Evolutionary conservation across 2,888 invertebrate genomes (phyloP), one percentile per base, ranked within the genome.

Genomic region (Sepiola atlantica): DNA sequence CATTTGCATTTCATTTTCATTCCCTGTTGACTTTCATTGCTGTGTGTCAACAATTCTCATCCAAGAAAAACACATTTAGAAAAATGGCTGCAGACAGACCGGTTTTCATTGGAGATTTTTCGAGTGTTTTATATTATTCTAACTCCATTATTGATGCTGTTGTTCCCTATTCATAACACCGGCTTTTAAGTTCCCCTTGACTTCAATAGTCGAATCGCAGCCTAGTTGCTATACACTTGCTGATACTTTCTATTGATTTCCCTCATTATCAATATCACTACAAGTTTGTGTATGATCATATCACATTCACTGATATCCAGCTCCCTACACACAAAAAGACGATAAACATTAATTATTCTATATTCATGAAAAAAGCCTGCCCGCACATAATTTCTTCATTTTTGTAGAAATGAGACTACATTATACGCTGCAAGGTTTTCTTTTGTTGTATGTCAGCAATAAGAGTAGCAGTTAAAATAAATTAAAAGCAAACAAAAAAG

Each of bases 281-380:
- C n/a, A 77, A 77, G n/a, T 77, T 77, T 77, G n/a, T 77, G 77
- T 77, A n/a, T 77, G 77, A 77, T 77, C n/a, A 77, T 77, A 77
- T 77, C 77, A 16, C n/a, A 77, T n/a, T n/a, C 77, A 3, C n/a
- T 77, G n/a, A n/a, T n/a, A 77, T 77, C 77, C 77, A 77, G 77
- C n/a, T 77, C 77, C 77, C 77, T 32, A 77, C 77, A 77, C 18
- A 77, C 16, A 77, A 14, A 77, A n/a, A 77, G 16, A n/a, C 16
- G 32, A 77, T 18, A 77, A n/a, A 77, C 32, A n/a, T n/a, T 77
- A 77, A 77, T 77, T n/a, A 77, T 32, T 77, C 77, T 77, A 77
- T n/a, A 77, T 77, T 77, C n/a, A 77, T 77, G 77, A n/a, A 77
- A 77, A 77, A 77, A n/a, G 32, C n/a, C n/a, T 77, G 32, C 77